Evolutionary conservation across 2,797 vertebrate species (phyloP).

Genomic region (Okamejei kenojei): DNA sequence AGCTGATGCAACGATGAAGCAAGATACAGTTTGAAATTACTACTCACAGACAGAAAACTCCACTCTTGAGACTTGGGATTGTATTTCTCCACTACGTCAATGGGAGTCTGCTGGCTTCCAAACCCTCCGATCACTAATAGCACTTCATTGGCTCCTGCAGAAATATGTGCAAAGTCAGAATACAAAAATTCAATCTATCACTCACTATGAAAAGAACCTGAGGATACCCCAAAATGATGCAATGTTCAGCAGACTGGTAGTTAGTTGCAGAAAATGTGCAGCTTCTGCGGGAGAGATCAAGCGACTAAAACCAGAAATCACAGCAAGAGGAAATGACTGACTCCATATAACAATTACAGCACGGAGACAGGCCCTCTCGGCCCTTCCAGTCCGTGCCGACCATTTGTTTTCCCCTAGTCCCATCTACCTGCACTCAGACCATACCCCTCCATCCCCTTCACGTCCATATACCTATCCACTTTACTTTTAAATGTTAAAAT

Average conservation of each 20-base stretch:
- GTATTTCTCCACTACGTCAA: conserved; percentile 94
- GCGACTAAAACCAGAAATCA: background rate
- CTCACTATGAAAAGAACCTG: background rate
- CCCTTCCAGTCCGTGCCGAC: too few relatives aligned
- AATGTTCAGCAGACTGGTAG: background rate
- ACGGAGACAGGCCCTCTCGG: too few relatives aligned
- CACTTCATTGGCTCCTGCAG: conserved; percentile 90
- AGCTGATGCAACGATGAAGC: background rate
- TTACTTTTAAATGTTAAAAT: too few relatives aligned
- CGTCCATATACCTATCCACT: too few relatives aligned
- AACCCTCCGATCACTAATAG: conserved; percentile 93
- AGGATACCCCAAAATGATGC: too few relatives aligned
- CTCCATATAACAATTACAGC: too few relatives aligned
- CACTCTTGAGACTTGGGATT: conserved; percentile 96
- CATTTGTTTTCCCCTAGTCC: too few relatives aligned
- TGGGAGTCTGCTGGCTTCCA: conserved; percentile 93
- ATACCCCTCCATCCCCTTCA: too few relatives aligned
- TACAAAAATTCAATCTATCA: background rate
- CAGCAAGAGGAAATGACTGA: background rate
- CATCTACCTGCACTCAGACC: too few relatives aligned
- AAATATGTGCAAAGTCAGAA: conserved; percentile 38
- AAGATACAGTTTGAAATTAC: background rate
- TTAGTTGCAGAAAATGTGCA: background rate
- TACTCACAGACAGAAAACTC: conserved; percentile 89
- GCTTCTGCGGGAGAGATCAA: background rate